Conservation (phyloP, 1,140 invertebrate genomes). For the Teleopsis dalmanni region DNA sequence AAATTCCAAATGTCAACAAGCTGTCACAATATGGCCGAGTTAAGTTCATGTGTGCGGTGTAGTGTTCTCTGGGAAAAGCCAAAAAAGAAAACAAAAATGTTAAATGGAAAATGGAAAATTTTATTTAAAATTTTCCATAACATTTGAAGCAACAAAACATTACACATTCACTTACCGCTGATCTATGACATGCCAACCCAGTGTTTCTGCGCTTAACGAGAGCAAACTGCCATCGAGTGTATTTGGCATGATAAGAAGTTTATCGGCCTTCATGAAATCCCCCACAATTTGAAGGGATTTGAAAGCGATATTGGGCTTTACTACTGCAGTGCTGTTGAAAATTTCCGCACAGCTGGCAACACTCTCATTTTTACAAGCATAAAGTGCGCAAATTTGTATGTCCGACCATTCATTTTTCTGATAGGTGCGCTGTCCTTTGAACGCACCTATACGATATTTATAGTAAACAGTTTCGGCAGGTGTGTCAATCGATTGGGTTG, state of each 20-base stretch:
- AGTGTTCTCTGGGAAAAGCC: slow-evolving; percentile 10
- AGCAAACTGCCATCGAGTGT: slow-evolving; percentile 21
- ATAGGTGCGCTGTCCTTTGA: slow-evolving; percentile 28
- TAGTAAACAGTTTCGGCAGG: slow-evolving; percentile 4
- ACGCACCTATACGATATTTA: slow-evolving; percentile 26
- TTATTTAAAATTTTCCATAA: no score
- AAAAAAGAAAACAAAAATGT: slow-evolving; percentile 2
- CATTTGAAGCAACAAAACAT: no score
- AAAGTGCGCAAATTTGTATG: slow-evolving; percentile 26
- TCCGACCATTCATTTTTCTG: slow-evolving; percentile 22
- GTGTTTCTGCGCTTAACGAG: slow-evolving; percentile 23
- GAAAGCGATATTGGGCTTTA: slow-evolving; percentile 15
- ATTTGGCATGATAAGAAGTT: slow-evolving; percentile 23
- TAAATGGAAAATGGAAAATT: neutral
- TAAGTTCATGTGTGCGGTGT: neutral
- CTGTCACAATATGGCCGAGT: slow-evolving; percentile 16
- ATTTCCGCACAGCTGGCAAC: slow-evolving; percentile 23
- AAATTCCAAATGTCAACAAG: slow-evolving; percentile 30
- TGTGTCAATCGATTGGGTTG: slow-evolving; percentile 10
- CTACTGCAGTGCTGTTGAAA: slow-evolving; percentile 1
- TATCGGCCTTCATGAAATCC: slow-evolving; percentile 16
- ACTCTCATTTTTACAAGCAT: slow-evolving; percentile 21
- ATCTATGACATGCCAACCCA: slow-evolving; percentile 17
- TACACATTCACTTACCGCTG: neutral
- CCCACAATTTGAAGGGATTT: slow-evolving; percentile 16